A percentile compares a stretch with the other conserved stretches of the same genome.
These are phyloP conservation scores for Zosterops japonicus DNA, from an alignment of 2,113 vertebrate species.

Conservation along the genomic window DNA sequence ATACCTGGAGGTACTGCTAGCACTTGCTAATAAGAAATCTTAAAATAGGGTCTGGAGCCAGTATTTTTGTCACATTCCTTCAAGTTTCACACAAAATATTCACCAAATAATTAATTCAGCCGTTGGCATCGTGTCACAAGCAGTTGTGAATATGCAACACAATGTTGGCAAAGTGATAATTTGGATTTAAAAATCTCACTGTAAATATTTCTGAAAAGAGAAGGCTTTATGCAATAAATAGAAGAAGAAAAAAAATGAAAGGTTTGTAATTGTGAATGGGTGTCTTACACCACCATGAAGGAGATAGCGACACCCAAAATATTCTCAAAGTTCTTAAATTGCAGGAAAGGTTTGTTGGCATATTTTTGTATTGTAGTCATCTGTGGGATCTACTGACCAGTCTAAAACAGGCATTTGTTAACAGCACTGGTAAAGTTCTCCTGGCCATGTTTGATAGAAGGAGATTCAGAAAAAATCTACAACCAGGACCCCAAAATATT, in stretches of 20 bases:
- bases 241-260: neutral
- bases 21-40: conserved; percentile 14
- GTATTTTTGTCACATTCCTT: neutral
- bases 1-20: neutral
- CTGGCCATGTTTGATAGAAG: neutral
- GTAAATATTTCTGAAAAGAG: neutral
- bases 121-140: neutral
- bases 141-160: neutral
- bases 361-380: neutral
- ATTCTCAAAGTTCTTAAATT: neutral
- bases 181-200: neutral
- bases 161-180: neutral
- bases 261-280: neutral
- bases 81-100: conserved; percentile 22
- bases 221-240: neutral
- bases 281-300: neutral
- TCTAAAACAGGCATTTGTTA: neutral
- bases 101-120: conserved; percentile 38
- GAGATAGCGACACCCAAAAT: neutral
- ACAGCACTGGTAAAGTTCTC: neutral
- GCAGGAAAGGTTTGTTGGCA: neutral
- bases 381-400: neutral
- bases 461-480: neutral
- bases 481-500: neutral
- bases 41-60: conserved; percentile 25